Conservation (phyloP, 1,140 invertebrate species). For the Thalassaphorura encarpata region DNA sequence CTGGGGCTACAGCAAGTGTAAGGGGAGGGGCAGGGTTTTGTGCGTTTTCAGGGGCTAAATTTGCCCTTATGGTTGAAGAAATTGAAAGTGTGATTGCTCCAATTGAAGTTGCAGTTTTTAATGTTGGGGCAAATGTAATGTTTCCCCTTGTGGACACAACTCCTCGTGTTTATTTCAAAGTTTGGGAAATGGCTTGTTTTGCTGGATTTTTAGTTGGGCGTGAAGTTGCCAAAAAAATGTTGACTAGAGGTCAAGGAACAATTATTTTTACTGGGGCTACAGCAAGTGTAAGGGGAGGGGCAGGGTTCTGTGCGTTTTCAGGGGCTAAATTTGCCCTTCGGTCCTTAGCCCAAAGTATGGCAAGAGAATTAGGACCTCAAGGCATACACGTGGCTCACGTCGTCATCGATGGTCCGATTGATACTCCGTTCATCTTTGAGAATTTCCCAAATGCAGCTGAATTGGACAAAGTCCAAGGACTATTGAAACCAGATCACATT, state of each 20-base stretch:
- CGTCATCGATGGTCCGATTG: not conserved
- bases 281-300: not conserved
- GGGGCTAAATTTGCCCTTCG: not conserved
- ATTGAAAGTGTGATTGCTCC: not conserved
- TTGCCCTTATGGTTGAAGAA: not conserved
- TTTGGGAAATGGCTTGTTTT: conserved; percentile 2
- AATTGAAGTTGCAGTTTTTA: not conserved
- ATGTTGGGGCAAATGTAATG: not conserved
- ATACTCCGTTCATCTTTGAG: conserved; percentile 1
- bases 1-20: no score
- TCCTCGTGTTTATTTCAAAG: not conserved
- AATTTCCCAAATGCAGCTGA: not conserved
- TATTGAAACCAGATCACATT: not conserved
- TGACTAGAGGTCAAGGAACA: not conserved
- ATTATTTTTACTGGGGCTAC: not conserved
- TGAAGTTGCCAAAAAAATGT: not conserved
- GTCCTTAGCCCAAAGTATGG: not conserved
- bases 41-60: no score
- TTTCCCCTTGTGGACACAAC: not conserved
- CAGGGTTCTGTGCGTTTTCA: not conserved
- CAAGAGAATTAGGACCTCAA: not conserved
- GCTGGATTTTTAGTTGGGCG: not conserved
- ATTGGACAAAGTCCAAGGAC: not conserved
- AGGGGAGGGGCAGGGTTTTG: no score
- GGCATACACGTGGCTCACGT: conserved; percentile 1